Conservation (phyloP, 2,888 invertebrate species). For the Stenurella melanura region DNA sequence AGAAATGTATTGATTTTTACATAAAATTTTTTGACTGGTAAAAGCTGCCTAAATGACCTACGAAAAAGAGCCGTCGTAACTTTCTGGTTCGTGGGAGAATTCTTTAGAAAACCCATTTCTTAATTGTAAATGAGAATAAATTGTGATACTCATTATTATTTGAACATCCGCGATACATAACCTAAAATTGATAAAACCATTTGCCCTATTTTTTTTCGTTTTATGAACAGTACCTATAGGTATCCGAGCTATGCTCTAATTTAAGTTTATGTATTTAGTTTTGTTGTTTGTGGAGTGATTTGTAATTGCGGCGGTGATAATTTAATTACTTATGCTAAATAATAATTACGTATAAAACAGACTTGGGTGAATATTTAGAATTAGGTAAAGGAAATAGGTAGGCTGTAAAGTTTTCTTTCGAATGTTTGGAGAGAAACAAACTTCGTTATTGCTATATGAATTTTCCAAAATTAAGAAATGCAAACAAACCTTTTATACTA, state of each 20-base stretch:
- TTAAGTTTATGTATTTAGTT: not conserved
- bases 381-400: not conserved
- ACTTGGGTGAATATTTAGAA: not conserved
- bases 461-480: too few species aligned
- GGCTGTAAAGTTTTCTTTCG: too few species aligned
- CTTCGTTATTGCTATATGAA: too few species aligned
- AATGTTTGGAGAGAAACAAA: too few species aligned
- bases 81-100: not conserved
- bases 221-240: not conserved
- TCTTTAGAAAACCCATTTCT: not conserved
- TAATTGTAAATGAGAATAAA: not conserved
- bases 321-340: not conserved
- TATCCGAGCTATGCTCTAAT: not conserved
- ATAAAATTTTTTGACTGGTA: not conserved
- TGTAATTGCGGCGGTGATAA: not conserved
- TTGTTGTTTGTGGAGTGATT: not conserved
- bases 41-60: not conserved
- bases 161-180: not conserved
- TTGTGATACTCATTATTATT: not conserved
- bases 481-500: too few species aligned
- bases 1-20: constrained; percentile 2
- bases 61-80: not conserved
- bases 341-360: not conserved
- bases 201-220: not conserved
- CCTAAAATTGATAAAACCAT: not conserved